Evolutionary conservation across 2,113 vertebrate genomes (phyloP).

Genomic region (Cyanistes caeruleus): DNA sequence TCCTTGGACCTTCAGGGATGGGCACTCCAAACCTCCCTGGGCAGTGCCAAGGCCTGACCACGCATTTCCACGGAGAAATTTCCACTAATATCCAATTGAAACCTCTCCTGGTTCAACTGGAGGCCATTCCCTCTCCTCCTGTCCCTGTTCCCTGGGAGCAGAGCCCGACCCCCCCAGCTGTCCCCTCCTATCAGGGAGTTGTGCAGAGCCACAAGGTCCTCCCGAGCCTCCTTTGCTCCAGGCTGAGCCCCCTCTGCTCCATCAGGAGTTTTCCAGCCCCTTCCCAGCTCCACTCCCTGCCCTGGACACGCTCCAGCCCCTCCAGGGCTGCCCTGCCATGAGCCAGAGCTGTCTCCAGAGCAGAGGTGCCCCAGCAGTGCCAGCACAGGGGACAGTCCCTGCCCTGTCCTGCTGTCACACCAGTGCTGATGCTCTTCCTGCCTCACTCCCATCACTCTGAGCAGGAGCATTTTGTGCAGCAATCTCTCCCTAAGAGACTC

Average conservation of each 20-base stretch:
- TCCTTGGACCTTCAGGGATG: background rate
- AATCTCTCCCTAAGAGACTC: background rate
- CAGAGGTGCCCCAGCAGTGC: background rate
- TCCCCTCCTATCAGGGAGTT: background rate
- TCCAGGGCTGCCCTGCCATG: rapidly evolving
- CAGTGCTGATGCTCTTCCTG: background rate
- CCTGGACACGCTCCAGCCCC: background rate
- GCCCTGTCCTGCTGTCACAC: background rate
- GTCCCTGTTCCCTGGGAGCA: background rate
- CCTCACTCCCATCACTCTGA: background rate
- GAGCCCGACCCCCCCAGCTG: background rate
- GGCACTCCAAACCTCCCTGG: background rate
- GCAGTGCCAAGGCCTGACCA: rapidly evolving
- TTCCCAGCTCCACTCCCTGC: background rate
- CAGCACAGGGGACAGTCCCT: background rate
- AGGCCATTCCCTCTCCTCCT: background rate
- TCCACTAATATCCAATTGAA: rapidly evolving
- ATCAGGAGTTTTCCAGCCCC: background rate
- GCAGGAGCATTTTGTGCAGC: background rate
- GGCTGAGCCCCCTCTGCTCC: background rate
- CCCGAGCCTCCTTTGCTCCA: background rate
- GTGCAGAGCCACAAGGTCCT: background rate
- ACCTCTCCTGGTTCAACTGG: rapidly evolving
- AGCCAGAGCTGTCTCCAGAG: background rate
- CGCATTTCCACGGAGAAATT: rapidly evolving